Evolutionary conservation across 2,113 vertebrate species (phyloP), one percentile per base, ranked within the genome.

Genomic region (Lepus timidus): DNA sequence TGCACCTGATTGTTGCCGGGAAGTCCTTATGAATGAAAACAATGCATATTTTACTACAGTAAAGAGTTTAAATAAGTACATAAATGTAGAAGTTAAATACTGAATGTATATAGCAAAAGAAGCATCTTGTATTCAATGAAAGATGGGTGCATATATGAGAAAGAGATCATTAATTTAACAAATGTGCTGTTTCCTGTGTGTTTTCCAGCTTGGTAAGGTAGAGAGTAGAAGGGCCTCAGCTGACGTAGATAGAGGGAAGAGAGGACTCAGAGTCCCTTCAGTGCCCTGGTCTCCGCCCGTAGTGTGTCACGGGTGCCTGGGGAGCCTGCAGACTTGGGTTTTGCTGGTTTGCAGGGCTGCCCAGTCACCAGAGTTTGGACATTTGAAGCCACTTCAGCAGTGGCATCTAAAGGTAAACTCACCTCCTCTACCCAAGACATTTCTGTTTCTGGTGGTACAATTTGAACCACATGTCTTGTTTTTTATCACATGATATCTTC

Each of bases 11-110:
- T 90, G 96, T 98, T 73, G 98, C 98, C 98, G 98, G 98, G 96
- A 97, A 98, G 95, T 98, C 97, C 97, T 98, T 98, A 97, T 82
- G 95, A 92, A 96, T 97, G 90, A 97, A 98, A 98, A 97, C 97
- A 93, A 97, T 98, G 96, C 98, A 97, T 98, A 98, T 98, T 98
- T 99, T 98, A 98, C 98, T 98, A 98, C 98, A 97, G 86, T 98
- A 98, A 98, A 98, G 98, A 98, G 98, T 98, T 98, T 98, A 98
- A 98, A 96, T 98, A 98, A 98, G 98, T 98, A 98, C 93, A 49
- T 97, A 98, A 97, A 98, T 98, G 97, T 98, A 98, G 98, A 98
- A 97, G 97, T 98, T 98, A 98, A 98, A 98, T 98, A 97, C 96
- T 86, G 89, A 98, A 98, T 98, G 98, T 98, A 98, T 98, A 98